phyloP scores from a whole-genome alignment of 1,140 invertebrate species.

The Drosophila tropicalis region DNA sequence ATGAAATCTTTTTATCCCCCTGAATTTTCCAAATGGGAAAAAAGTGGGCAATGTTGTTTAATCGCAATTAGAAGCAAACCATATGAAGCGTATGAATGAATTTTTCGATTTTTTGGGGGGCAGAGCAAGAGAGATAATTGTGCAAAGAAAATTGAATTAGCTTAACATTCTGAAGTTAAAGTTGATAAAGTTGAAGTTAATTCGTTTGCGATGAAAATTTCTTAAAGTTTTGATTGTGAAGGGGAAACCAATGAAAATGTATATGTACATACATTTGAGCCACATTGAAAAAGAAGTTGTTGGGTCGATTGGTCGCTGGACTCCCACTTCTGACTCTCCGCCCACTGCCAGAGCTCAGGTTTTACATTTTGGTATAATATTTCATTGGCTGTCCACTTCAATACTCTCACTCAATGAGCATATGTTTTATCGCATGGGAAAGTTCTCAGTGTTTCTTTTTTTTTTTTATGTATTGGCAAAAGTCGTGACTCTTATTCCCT shows the following conservation, averaged over 20 bases:
- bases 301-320: neutral
- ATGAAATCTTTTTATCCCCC: neutral
- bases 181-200: too few species aligned
- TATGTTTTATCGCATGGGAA: constrained; percentile 1
- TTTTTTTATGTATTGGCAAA: constrained; percentile 9
- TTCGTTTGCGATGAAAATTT: too few species aligned
- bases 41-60: neutral
- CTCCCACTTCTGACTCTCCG: too few species aligned
- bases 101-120: neutral
- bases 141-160: too few species aligned
- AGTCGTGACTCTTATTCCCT: constrained; percentile 2
- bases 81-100: neutral
- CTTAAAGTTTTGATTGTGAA: too few species aligned
- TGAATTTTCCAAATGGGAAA: neutral
- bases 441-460: neutral
- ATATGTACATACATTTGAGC: too few species aligned
- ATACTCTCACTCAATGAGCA: neutral
- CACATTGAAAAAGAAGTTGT: too few species aligned
- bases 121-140: too few species aligned
- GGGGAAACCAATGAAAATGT: too few species aligned
- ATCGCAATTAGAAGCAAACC: neutral
- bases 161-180: too few species aligned
- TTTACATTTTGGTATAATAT: constrained; percentile 10
- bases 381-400: constrained; percentile 2
- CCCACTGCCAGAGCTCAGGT: neutral